These are phyloP conservation scores for Sturnus vulgaris DNA, from an alignment of 2,113 vertebrate genomes.

Conservation along the genomic window DNA sequence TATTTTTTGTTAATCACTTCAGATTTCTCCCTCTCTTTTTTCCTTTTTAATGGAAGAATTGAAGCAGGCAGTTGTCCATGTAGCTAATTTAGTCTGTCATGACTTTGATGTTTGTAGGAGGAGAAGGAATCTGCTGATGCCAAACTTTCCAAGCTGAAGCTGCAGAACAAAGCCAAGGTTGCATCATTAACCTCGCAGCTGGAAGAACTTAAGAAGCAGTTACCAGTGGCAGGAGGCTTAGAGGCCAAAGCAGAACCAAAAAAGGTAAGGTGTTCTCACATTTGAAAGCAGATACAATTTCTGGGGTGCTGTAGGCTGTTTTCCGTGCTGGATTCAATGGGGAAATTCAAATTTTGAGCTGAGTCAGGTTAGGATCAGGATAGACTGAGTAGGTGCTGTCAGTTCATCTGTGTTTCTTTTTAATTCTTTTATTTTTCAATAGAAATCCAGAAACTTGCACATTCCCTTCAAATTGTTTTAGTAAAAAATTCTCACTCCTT, in stretches of 20 bases:
- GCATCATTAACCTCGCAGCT: constrained; percentile 81
- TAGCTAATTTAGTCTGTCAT: background rate
- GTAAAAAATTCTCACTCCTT: background rate
- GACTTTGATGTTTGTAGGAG: constrained; percentile 63
- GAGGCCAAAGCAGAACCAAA: constrained; percentile 70
- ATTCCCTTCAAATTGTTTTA: background rate
- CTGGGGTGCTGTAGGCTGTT: background rate
- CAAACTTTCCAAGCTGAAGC: constrained; percentile 84
- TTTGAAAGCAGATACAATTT: background rate
- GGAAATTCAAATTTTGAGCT: background rate
- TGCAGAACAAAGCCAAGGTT: constrained; percentile 89
- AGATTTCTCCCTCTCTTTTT: background rate
- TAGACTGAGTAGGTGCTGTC: background rate
- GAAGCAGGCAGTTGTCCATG: background rate
- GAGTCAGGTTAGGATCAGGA: background rate
- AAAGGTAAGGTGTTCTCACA: constrained; percentile 62
- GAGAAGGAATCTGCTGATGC: constrained; percentile 83
- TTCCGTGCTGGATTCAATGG: background rate
- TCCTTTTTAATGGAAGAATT: background rate
- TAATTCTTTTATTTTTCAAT: background rate
- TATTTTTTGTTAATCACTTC: background rate
- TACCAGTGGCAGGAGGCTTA: constrained; percentile 41
- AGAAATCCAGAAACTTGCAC: background rate
- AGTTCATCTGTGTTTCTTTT: background rate
- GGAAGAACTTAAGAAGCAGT: constrained; percentile 82